Conservation (phyloP, 2,888 invertebrate species). For the Epistrophe grossulariae region DNA sequence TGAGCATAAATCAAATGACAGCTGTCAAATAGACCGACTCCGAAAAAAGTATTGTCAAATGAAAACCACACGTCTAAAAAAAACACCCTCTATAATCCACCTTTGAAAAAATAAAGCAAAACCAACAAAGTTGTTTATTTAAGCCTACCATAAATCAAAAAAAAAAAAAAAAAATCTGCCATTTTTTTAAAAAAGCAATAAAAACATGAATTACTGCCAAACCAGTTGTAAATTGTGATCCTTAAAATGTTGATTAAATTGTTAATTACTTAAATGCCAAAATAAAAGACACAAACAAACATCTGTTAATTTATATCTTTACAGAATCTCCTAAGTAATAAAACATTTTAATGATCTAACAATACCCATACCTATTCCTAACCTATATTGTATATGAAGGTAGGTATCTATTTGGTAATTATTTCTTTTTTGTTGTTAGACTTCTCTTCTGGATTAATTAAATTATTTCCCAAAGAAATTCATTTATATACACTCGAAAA, state of each 20-base stretch:
- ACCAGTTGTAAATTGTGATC: neutral
- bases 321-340: neutral
- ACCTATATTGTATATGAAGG: too few relatives aligned
- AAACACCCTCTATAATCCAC: too few relatives aligned
- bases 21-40: too few relatives aligned
- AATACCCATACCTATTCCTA: neutral
- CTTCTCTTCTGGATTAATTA: neutral
- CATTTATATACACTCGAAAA: conserved; percentile 1
- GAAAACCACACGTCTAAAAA: too few relatives aligned
- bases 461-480: neutral
- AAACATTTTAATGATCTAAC: neutral
- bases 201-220: neutral
- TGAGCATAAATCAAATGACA: too few relatives aligned
- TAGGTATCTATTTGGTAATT: neutral
- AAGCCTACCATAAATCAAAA: too few relatives aligned
- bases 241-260: conserved; percentile 4
- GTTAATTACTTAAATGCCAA: neutral
- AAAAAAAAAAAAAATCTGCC: too few relatives aligned
- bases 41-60: too few relatives aligned
- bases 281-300: neutral
- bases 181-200: too few relatives aligned
- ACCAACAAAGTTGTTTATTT: too few relatives aligned
- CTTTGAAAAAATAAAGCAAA: too few relatives aligned
- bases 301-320: neutral
- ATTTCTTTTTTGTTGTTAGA: neutral